Evolutionary conservation across 1,140 invertebrate genomes (phyloP).

Genomic region (Drosophila sucinea): DNA sequence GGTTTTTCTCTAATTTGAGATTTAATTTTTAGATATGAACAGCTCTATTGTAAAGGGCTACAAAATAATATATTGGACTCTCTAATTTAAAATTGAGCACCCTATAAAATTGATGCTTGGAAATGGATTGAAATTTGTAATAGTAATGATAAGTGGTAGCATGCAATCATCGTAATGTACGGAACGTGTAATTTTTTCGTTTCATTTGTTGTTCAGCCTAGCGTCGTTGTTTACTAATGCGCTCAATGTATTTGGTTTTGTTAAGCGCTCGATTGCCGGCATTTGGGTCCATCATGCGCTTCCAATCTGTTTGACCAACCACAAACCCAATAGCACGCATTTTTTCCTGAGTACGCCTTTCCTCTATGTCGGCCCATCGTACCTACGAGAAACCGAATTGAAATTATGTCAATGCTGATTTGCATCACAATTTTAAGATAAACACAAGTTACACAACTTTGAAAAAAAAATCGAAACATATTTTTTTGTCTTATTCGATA

Average conservation of each 20-base stretch:
- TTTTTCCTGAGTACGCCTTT: constrained; percentile 93
- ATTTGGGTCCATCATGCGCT: constrained; percentile 96
- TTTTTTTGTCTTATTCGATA: no score
- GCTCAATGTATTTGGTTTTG: constrained; percentile 96
- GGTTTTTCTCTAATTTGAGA: not conserved
- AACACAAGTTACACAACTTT: no score
- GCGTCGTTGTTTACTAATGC: constrained; percentile 71
- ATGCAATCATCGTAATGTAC: constrained; percentile 12
- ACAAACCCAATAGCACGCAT: constrained; percentile 97
- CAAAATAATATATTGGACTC: constrained; percentile 1
- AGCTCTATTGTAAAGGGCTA: constrained; percentile 24
- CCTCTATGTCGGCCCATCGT: constrained; percentile 98
- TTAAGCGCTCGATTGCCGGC: constrained; percentile 94
- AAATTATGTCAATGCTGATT: no score
- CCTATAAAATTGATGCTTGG: not conserved
- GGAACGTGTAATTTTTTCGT: constrained; percentile 10
- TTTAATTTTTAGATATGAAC: not conserved
- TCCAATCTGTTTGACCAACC: constrained; percentile 97
- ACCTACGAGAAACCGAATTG: constrained; percentile 87
- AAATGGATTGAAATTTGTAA: constrained; percentile 8
- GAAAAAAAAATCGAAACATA: no score
- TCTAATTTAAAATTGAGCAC: constrained; percentile 7
- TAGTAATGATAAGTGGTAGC: constrained; percentile 3
- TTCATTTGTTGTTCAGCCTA: constrained; percentile 22
- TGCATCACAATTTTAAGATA: no score